phyloP scores from a whole-genome alignment of 2,113 vertebrate genomes.

The Neodon shergylaensis region DNA sequence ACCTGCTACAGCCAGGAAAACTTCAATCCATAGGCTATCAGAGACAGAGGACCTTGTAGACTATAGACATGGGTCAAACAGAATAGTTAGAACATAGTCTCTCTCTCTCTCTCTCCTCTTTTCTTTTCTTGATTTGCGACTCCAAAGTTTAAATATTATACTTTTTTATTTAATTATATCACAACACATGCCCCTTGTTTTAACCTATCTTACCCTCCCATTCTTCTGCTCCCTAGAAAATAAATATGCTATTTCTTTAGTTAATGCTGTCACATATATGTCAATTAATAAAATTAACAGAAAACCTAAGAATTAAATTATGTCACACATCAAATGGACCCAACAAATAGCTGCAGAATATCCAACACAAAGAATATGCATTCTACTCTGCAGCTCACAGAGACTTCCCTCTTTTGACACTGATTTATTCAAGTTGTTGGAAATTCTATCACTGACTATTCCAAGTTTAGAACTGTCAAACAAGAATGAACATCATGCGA shows the following conservation, averaged over 20 bases:
- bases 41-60: background rate
- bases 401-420: background rate
- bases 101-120: background rate
- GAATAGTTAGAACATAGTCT: background rate
- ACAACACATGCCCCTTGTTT: background rate
- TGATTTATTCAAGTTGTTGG: background rate
- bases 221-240: background rate
- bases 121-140: background rate
- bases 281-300: background rate
- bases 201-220: background rate
- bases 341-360: background rate
- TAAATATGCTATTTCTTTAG: background rate
- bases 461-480: constrained; percentile 13
- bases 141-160: background rate
- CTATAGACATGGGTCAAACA: too few relatives aligned
- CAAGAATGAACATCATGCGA: background rate
- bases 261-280: background rate
- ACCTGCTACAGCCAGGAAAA: background rate
- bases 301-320: background rate
- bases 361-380: background rate
- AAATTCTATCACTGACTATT: background rate
- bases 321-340: background rate
- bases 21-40: background rate
- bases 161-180: background rate
- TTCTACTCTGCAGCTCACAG: background rate